Base-by-base conservation (phyloP, 1,140 invertebrate species). In the Thaumatotibia leucotreta region DNA sequence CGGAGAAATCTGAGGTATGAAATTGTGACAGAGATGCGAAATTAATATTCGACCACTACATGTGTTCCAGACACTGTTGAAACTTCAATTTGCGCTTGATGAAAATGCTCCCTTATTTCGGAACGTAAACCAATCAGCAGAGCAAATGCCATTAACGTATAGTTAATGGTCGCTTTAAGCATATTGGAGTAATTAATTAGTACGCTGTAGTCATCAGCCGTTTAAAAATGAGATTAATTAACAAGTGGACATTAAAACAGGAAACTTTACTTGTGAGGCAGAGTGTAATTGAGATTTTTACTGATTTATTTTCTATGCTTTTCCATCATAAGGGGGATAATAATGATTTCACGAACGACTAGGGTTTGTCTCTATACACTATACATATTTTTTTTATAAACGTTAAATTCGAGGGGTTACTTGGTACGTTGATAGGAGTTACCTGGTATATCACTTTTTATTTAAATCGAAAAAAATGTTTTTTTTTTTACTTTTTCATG, bases 211-310 rank as follows among this genome's bases (percentile, higher is more conserved):
- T 58, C 11, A 54, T 54, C 1, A 24, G 23, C 27, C 4, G 52
- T 58, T 20, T 31, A 29, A 52, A 58, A 24, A 58, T 14, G 52
- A 58, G 52, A 58, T 58, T 31, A 31, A 58, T 58, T 58, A 31
- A 14, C 52, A 27, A 58, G 23, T 27, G 23, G 52, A 58, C 23
- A 58, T 27, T 27, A n/a, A 11, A 58, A 27, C 22, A 2, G n/a
- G n/a, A n/a, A n/a, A n/a, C n/a, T n/a, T n/a, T n/a, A n/a, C n/a
- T n/a, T n/a, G 22, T 27, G 23, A 27, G 29, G 52, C 22, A 27
- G 4, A 58, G 1, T 20, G 17, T 68, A 68, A 68, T n/a, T n/a
- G n/a, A n/a, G n/a, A n/a, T n/a, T n/a, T n/a, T n/a, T n/a, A n/a
- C n/a, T n/a, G n/a, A n/a, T n/a, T n/a, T n/a, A n/a, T n/a, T n/a